Conservation (phyloP, 2,113 vertebrate species). For the Grammomys surdaster region DNA sequence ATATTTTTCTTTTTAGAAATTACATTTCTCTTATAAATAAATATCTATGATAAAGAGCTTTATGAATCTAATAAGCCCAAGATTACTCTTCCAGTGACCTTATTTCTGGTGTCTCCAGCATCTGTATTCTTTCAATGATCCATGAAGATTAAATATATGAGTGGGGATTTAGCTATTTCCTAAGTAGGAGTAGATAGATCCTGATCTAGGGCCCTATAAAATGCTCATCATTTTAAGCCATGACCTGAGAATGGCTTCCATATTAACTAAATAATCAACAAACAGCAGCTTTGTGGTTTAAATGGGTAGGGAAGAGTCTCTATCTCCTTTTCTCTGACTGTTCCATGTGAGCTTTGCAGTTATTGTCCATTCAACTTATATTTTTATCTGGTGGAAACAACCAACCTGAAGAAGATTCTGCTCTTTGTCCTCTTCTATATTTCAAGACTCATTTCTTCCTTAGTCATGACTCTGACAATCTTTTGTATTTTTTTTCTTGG, state of each 20-base stretch:
- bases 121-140: constrained; percentile 66
- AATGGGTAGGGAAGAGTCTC: constrained; percentile 46
- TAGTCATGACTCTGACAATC: constrained; percentile 75
- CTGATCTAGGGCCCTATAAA: constrained; percentile 28
- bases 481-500: constrained; percentile 79
- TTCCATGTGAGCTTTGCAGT: constrained; percentile 61
- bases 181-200: constrained; percentile 18
- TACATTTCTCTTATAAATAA: constrained; percentile 78
- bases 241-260: constrained; percentile 17
- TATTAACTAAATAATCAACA: constrained; percentile 64
- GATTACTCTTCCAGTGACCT: constrained; percentile 70
- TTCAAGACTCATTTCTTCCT: constrained; percentile 83
- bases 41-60: constrained; percentile 72
- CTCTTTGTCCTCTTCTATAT: constrained; percentile 79
- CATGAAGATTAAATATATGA: constrained; percentile 60
- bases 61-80: constrained; percentile 73
- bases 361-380: constrained; percentile 44
- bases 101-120: constrained; percentile 67
- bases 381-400: constrained; percentile 77
- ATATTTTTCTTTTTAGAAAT: constrained; percentile 77
- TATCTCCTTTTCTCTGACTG: not conserved
- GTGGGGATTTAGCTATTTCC: constrained; percentile 29
- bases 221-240: not conserved
- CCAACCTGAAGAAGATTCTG: constrained; percentile 71
- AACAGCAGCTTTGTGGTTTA: constrained; percentile 44